phyloP scores from a whole-genome alignment of 2,888 invertebrate genomes.

The Cremastinae sp. region DNA sequence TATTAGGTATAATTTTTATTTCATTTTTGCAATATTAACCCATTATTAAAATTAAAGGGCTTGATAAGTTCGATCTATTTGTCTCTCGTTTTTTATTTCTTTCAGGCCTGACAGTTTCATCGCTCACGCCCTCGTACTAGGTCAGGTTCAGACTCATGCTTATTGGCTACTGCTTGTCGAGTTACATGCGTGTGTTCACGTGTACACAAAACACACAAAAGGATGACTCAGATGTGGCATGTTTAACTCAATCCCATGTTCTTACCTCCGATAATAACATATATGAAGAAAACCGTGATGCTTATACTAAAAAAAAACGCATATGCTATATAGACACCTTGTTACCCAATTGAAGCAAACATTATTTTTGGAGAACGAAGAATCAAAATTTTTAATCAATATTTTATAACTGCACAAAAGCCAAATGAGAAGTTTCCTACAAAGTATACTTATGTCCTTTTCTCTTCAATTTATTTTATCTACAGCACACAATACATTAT shows the following conservation, averaged over 20 bases:
- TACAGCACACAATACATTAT: no score
- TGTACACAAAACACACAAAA: slow-evolving; percentile 26
- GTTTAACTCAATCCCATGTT: slow-evolving; percentile 51
- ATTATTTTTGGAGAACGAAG: no score
- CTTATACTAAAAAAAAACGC: slow-evolving; percentile 46
- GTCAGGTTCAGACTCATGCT: slow-evolving; percentile 56
- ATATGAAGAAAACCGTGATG: slow-evolving; percentile 33
- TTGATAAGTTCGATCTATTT: background rate
- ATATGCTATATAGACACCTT: slow-evolving; percentile 1
- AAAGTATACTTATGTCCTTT: no score
- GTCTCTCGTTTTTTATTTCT: slow-evolving; percentile 30
- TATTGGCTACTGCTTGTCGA: slow-evolving; percentile 46
- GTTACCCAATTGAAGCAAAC: background rate
- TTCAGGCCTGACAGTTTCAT: slow-evolving; percentile 43
- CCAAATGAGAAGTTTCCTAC: no score
- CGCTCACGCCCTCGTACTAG: slow-evolving; percentile 48
- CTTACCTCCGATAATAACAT: slow-evolving; percentile 52
- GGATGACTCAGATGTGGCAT: slow-evolving; percentile 59
- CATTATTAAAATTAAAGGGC: no score
- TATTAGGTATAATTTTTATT: no score
- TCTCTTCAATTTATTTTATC: no score
- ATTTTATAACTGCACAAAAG: no score
- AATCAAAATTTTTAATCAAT: no score
- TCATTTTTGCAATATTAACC: no score
- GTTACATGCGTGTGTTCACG: slow-evolving; percentile 45